These are phyloP conservation scores for Poeciliopsis occidentalis DNA, from an alignment of 2,113 vertebrate species.

Conservation along the genomic window DNA sequence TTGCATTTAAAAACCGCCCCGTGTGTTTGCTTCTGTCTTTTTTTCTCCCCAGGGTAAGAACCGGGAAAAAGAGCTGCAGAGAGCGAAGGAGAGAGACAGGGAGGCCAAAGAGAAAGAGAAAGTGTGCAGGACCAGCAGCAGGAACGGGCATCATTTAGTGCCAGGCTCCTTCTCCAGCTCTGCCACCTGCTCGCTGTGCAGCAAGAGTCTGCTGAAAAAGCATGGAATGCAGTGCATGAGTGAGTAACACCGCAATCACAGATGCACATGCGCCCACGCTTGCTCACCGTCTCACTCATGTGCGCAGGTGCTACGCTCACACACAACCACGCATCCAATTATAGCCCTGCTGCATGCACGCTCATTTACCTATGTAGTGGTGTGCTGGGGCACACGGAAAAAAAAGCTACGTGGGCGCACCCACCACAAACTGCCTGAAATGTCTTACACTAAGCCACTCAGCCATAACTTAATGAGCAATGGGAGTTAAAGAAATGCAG, in stretches of 20 bases:
- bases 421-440: background rate
- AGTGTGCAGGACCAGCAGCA: constrained; percentile 31
- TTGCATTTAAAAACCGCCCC: constrained; percentile 8
- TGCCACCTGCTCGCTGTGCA: constrained; percentile 89
- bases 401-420: background rate
- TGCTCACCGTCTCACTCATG: constrained; percentile 5
- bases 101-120: constrained; percentile 70
- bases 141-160: constrained; percentile 81
- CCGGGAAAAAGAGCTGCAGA: constrained; percentile 79
- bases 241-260: constrained; percentile 82
- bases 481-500: background rate
- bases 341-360: constrained; percentile 23
- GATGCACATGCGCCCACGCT: constrained; percentile 36
- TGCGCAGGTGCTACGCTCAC: constrained; percentile 28
- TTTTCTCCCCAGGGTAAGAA: constrained; percentile 86
- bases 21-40: constrained; percentile 32
- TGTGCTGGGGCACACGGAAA: constrained; percentile 1
- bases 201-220: constrained; percentile 86
- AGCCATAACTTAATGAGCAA: background rate
- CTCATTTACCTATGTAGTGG: constrained; percentile 6
- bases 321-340: constrained; percentile 24
- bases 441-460: background rate
- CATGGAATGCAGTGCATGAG: constrained; percentile 89
- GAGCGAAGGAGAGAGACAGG: constrained; percentile 76
- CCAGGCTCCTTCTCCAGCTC: constrained; percentile 84